Evolutionary conservation across 2,797 vertebrate genomes (phyloP).

Genomic region (Antennarius maculatus): DNA sequence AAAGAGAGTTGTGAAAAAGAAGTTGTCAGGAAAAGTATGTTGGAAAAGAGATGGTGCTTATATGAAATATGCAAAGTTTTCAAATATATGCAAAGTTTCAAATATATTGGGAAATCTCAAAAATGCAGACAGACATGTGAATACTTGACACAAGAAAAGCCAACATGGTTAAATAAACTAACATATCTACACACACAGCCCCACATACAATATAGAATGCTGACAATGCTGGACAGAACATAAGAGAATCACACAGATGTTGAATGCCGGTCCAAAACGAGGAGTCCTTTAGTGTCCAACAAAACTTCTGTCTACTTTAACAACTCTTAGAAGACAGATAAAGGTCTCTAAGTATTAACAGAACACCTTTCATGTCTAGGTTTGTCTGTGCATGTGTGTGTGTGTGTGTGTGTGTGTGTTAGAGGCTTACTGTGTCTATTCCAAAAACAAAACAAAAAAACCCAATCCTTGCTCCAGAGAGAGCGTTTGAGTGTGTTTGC

Average conservation of each 20-base stretch:
- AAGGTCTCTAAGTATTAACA: conserved; percentile 62
- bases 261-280: conserved; percentile 53
- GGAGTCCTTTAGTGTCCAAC: conserved; percentile 59
- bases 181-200: conserved; percentile 46
- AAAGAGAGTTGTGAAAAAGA: conserved; percentile 5
- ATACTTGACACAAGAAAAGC: conserved; percentile 25
- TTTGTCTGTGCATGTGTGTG: conserved; percentile 50
- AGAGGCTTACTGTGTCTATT: conserved; percentile 55
- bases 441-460: conserved; percentile 45
- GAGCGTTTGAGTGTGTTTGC: conserved; percentile 38
- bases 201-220: conserved; percentile 8
- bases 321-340: conserved; percentile 71
- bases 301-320: conserved; percentile 70
- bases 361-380: conserved; percentile 71
- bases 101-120: conserved; percentile 26
- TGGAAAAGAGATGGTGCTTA: conserved; percentile 4
- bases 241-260: conserved; percentile 47
- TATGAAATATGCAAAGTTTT: not conserved
- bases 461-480: conserved; percentile 59
- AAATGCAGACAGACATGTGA: conserved; percentile 29
- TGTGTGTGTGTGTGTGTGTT: conserved; percentile 36
- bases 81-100: conserved; percentile 2
- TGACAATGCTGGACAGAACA: conserved; percentile 53
- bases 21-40: conserved; percentile 16
- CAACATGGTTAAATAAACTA: conserved; percentile 32